Evolutionary conservation across 2,113 vertebrate genomes (phyloP).

Genomic region (Oostethus manadensis): DNA sequence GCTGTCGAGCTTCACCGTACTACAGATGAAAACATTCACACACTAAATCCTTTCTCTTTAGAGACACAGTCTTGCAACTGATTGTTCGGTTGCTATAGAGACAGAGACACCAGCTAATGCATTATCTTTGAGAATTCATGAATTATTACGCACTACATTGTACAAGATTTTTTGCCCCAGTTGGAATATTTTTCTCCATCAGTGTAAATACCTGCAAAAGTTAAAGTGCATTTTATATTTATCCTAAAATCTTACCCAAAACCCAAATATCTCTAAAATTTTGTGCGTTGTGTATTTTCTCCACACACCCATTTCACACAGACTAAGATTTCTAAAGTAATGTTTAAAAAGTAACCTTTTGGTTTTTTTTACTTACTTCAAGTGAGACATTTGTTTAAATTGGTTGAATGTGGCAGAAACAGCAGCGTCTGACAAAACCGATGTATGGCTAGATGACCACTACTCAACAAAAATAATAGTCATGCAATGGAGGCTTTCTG

Average conservation of each 20-base stretch:
- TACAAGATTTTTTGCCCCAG: neutral
- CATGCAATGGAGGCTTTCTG: slow-evolving; percentile 14
- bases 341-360: too few species aligned
- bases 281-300: neutral
- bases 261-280: too few species aligned
- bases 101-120: slow-evolving; percentile 5
- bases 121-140: neutral
- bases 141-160: neutral
- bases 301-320: neutral
- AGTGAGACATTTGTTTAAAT: slow-evolving; percentile 1
- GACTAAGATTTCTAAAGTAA: neutral
- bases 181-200: neutral
- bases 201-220: neutral
- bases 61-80: slow-evolving; percentile 17
- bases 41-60: slow-evolving; percentile 15
- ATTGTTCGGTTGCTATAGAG: slow-evolving; percentile 20
- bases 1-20: slow-evolving; percentile 31
- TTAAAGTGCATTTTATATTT: too few species aligned
- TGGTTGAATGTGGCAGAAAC: slow-evolving; percentile 2
- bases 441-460: slow-evolving; percentile 22
- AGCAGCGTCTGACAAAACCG: slow-evolving; percentile 11
- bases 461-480: slow-evolving; percentile 30
- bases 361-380: neutral
- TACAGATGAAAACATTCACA: slow-evolving; percentile 22
- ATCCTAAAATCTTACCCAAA: too few species aligned